Evolutionary conservation across 2,888 invertebrate species (phyloP), one percentile per base, ranked within the genome.

Genomic region (Ischnura elegans): DNA sequence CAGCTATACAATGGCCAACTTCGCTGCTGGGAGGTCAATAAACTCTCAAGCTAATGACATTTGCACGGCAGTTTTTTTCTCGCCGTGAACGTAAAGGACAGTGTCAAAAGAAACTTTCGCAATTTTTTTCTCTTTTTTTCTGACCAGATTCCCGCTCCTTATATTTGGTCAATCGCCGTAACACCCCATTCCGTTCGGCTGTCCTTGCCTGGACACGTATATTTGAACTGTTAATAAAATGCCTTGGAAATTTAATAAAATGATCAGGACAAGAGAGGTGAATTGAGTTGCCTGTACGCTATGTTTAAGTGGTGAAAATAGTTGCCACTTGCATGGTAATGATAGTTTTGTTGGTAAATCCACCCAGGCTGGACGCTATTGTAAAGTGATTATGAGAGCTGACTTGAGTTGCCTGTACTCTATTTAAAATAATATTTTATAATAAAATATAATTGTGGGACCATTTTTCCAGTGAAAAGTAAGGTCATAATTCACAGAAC

Each of bases 41-140:
- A 76, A 76, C 76, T 76, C 76, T 76, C 76, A 36, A 29, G 36
- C 76, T 76, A 76, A 76, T 76, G 76, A 76, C 76, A 76, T 76
- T 76, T 76, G 76, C 76, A 36, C 76, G 76, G 36, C 76, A 29
- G 29, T 76, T 76, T 76, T 61, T 76, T 76, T 36, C 2, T 36
- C 76, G 29, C 36, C 76, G 1, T 25, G 36, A 36, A n/a, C 36
- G 76, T 76, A 76, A 76, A 36, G 76, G 76, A 76, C 76, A 76
- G 29, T 76, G 76, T 76, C 76, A 76, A 76, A 76, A 76, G 76
- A 29, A 76, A 76, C 76, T 76, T 76, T 76, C 76, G 76, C 6
- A 76, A 76, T 36, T 76, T 76, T 76, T 76, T n/a, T n/a, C n/a
- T 76, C 76, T 36, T n/a, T n/a, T 21, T 61, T 76, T 76, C 36